Evolutionary conservation across 1,140 invertebrate genomes (phyloP), one percentile per base, ranked within the genome.

Genomic region (Chironomus striatipennis): DNA sequence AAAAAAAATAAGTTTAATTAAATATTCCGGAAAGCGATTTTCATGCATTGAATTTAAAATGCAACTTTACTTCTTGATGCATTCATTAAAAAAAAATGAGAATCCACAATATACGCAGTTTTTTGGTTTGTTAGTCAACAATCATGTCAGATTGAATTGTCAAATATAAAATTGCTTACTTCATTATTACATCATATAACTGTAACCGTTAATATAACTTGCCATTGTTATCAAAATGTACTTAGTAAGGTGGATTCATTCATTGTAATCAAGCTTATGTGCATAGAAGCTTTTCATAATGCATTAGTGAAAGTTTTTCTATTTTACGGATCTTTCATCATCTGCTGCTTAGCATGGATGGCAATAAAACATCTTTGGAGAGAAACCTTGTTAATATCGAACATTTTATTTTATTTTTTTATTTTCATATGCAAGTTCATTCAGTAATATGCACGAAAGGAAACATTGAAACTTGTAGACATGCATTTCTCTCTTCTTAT

Each of bases 1-100:
- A n/a, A n/a, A n/a, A n/a, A 12, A n/a, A 57, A 57, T 57, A n/a
- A 57, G 47, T 57, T 57, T 57, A 34, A n/a, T 57, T n/a, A 57
- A 57, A 57, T 47, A 57, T 57, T 57, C 47, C 47, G 47, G 47
- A 57, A 57, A 15, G 5, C 15, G 47, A 57, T n/a, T 57, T 57
- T 57, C 12, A 57, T 57, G 47, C 12, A 12, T 12, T 57, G 47
- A 12, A n/a, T n/a, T 57, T n/a, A 57, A 34, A 57, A 57, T 15
- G n/a, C 47, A 57, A 57, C 2, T 34, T n/a, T n/a, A 15, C 47
- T 57, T n/a, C 47, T 57, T 57, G 47, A 57, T 57, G 47, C 47
- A 57, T n/a, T n/a, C n/a, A 57, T 57, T 57, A 57, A n/a, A n/a
- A 9, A 43, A 5, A 43, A 43, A 43, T 43, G 42, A 43, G 42